These are phyloP conservation scores for Antheraea mylitta DNA, from an alignment of 1,140 invertebrate species.

Conservation along the genomic window DNA sequence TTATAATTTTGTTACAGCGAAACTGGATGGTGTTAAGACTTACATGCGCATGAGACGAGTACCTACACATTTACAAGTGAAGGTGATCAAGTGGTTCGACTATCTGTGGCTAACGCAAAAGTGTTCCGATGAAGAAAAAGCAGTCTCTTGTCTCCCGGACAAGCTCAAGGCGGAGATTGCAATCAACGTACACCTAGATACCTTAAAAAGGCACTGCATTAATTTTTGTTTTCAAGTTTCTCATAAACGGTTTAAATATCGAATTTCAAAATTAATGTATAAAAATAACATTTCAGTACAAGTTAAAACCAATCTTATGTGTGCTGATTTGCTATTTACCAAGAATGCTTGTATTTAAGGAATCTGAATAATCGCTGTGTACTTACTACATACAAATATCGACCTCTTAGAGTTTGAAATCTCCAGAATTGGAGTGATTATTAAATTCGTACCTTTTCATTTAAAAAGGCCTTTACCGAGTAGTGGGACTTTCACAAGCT, in stretches of 20 bases:
- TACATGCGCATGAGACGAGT: constrained; percentile 98
- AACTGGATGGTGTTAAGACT: constrained; percentile 98
- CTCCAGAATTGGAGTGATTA: background rate
- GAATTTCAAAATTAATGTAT: too few species aligned
- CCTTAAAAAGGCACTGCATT: constrained; percentile 85
- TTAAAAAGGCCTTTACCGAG: too few species aligned
- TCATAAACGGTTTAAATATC: background rate
- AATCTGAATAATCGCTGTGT: too few species aligned
- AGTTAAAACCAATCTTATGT: too few species aligned
- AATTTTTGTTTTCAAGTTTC: background rate
- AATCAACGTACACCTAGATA: constrained; percentile 99
- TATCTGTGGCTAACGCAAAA: constrained; percentile 99
- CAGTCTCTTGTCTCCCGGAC: constrained; percentile 96
- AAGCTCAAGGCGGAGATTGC: constrained; percentile 99
- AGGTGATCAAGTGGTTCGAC: constrained; percentile 99
- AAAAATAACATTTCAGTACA: too few species aligned
- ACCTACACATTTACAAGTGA: constrained; percentile 96
- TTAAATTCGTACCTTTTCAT: too few species aligned
- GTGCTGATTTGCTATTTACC: background rate
- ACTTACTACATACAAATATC: background rate
- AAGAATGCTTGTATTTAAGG: too few species aligned
- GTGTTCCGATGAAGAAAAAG: constrained; percentile 97
- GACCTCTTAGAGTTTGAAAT: background rate
- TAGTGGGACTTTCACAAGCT: background rate
- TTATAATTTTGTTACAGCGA: constrained; percentile 85